Conservation (phyloP, 2,113 vertebrate species). For the Helogale parvula region DNA sequence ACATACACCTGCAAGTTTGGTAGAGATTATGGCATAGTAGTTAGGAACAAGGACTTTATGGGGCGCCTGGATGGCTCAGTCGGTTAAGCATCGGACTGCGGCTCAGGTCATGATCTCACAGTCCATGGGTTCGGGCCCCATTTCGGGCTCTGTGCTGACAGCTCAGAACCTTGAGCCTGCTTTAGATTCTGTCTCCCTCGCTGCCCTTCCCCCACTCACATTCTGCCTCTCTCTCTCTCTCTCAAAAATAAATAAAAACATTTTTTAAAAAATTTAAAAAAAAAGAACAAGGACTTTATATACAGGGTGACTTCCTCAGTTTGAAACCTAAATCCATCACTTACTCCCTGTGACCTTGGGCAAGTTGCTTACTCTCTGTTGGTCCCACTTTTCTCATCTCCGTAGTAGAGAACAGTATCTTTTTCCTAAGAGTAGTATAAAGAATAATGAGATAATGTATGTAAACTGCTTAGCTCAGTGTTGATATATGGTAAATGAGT, state of each 20-base stretch:
- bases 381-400: not conserved
- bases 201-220: no score
- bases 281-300: not conserved
- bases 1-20: not conserved
- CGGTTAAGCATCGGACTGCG: no score
- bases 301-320: not conserved
- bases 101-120: no score
- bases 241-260: no score
- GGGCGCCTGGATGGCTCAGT: no score
- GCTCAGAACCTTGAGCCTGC: no score
- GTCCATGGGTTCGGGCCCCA: no score
- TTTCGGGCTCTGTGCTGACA: no score
- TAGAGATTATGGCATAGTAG: not conserved
- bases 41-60: not conserved
- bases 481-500: not conserved
- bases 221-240: no score
- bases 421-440: not conserved
- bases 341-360: not conserved
- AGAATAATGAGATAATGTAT: not conserved
- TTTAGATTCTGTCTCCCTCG: no score
- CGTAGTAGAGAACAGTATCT: not conserved
- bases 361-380: not conserved
- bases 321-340: not conserved
- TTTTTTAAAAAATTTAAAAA: no score
- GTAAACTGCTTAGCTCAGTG: not conserved